Percentiles rank a stretch among this genome's conserved stretches.
phyloP scores from a whole-genome alignment of 1,140 invertebrate genomes.

The Bacillus rossius region DNA sequence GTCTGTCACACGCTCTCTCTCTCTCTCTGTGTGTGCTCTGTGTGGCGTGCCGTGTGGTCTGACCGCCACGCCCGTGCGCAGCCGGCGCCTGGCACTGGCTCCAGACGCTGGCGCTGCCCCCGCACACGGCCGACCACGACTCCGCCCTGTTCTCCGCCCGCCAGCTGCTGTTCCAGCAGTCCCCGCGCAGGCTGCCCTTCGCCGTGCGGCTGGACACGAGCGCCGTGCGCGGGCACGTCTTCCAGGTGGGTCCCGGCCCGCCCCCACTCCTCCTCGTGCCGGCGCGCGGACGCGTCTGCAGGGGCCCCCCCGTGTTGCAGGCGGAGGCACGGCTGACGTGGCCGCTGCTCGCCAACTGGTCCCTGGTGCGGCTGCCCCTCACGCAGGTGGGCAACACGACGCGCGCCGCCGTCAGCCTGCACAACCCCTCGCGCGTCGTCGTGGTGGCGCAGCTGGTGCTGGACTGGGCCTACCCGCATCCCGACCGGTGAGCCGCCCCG shows the following conservation, averaged over 20 bases:
- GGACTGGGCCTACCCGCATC: conserved; percentile 44
- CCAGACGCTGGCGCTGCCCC: conserved; percentile 58
- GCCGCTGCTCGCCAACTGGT: conserved; percentile 3
- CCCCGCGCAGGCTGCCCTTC: too few relatives aligned
- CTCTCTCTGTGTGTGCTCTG: too few relatives aligned
- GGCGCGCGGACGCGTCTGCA: too few relatives aligned
- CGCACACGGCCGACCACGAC: conserved; percentile 55
- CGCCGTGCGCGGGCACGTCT: conserved; percentile 49
- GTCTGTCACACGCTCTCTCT: too few relatives aligned
- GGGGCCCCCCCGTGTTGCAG: too few relatives aligned
- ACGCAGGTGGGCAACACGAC: conserved; percentile 77
- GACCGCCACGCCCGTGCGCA: conserved; percentile 20
- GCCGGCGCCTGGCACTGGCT: conserved; percentile 63
- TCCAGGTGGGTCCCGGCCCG: too few relatives aligned
- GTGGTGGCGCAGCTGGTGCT: conserved; percentile 57
- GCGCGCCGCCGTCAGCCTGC: conserved; percentile 52
- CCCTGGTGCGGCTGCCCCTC: conserved; percentile 61
- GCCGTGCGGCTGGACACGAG: conserved; percentile 56
- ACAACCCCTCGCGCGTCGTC: conserved; percentile 54
- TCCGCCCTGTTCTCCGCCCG: conserved; percentile 48
- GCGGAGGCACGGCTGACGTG: background rate
- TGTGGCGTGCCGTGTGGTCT: too few relatives aligned
- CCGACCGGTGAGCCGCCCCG: background rate
- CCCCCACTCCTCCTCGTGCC: too few relatives aligned
- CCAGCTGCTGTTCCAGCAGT: conserved; percentile 66